These are phyloP conservation scores for Drosophila saltans DNA, from an alignment of 1,140 invertebrate species.

Conservation along the genomic window DNA sequence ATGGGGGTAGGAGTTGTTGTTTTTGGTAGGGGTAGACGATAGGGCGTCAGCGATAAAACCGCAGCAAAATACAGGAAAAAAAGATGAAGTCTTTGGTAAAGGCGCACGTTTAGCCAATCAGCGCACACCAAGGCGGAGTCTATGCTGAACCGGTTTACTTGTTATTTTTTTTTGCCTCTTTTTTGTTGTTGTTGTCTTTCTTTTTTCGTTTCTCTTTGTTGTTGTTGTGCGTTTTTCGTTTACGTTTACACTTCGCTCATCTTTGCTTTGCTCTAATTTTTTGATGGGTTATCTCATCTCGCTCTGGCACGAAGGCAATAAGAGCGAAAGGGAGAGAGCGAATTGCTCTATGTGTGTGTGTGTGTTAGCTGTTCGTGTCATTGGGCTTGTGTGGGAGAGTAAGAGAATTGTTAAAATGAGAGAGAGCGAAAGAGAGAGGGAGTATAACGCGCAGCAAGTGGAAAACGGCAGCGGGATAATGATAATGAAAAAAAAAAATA, in stretches of 20 bases:
- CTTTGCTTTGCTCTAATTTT: slow-evolving; percentile 76
- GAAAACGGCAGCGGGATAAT: slow-evolving; percentile 26
- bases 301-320: slow-evolving; percentile 62
- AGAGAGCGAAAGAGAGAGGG: slow-evolving; percentile 31
- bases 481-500: slow-evolving; percentile 25
- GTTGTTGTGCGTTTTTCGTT: slow-evolving; percentile 63
- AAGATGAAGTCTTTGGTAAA: slow-evolving; percentile 74
- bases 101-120: slow-evolving; percentile 78
- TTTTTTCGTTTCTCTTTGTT: slow-evolving; percentile 46
- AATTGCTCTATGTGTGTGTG: slow-evolving; percentile 21
- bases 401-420: slow-evolving; percentile 8
- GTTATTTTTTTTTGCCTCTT: slow-evolving; percentile 72
- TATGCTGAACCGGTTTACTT: slow-evolving; percentile 79
- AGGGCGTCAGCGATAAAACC: slow-evolving; percentile 47
- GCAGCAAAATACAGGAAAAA: slow-evolving; percentile 54
- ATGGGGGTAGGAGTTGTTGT: neutral
- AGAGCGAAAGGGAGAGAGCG: slow-evolving; percentile 52
- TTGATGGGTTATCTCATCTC: slow-evolving; percentile 82
- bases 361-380: slow-evolving; percentile 15
- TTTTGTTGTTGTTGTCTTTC: slow-evolving; percentile 49
- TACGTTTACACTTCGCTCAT: slow-evolving; percentile 79
- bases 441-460: slow-evolving; percentile 27
- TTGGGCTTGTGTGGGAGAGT: slow-evolving; percentile 13
- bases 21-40: neutral
- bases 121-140: slow-evolving; percentile 78